Base-by-base conservation (phyloP, 2,888 invertebrate species). In the Drosophila nigricruria region DNA sequence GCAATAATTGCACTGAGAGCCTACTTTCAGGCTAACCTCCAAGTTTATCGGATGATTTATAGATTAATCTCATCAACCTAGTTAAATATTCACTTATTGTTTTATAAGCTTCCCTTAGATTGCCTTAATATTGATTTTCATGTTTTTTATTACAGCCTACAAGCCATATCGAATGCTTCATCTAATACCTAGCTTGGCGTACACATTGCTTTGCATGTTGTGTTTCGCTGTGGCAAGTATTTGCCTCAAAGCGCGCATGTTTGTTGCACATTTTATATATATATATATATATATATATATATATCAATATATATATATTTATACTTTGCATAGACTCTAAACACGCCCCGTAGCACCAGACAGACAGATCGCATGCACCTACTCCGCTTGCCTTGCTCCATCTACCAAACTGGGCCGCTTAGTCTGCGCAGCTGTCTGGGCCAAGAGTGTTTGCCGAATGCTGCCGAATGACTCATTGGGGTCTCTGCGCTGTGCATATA, bases 371-470 rank as follows among this genome's bases (percentile, higher is more conserved):
- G 65, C 77, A 73, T 59, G 57, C 61, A 50, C 18, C 57, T 18
- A 32, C 42, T 27, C 45, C 53, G 36, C 52, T 25, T 27, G 38
- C n/a, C 16, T 14, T 42, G 20, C 34, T 32, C 56, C 40, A 20
- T 20, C 59, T 25, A 36, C 36, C 60, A 61, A 76, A 73, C 76
- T 79, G 79, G 79, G 80, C 70, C 76, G 80, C 69, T 62, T 57
- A 81, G 82, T 88, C 85, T 88, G 76, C 74, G 73, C 89, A 87
- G 85, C 81, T 87, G 85, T 88, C 89, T 86, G 85, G 84, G 82
- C 70, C 69, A 57, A 76, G 78, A 57, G 58, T 72, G 60, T 72
- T 57, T 67, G 49, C 57, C 60, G 30, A 6, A 30, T 40, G 53
- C 54, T 70, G 43, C 68, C 53, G 47, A 42, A 66, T 85, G 85